These are phyloP conservation scores for Xestia rhomboidea DNA, from an alignment of 2,888 invertebrate species.

Conservation along the genomic window DNA sequence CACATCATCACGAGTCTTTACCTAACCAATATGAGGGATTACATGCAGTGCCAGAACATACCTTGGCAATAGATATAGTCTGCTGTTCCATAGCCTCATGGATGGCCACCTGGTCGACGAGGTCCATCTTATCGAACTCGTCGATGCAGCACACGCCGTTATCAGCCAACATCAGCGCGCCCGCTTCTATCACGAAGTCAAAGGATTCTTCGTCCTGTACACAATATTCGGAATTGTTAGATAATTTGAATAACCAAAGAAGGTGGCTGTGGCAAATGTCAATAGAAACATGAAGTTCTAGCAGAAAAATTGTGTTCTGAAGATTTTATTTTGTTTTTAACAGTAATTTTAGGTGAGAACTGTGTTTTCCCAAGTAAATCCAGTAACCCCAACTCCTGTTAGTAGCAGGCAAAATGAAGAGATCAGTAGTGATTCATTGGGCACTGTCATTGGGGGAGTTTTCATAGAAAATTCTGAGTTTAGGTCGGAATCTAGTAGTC, in stretches of 20 bases:
- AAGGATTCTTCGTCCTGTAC: conserved; percentile 97
- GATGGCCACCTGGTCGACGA: conserved; percentile 99
- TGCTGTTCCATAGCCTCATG: conserved; percentile 99
- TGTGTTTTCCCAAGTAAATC: no score
- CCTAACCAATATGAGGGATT: neutral
- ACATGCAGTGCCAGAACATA: conserved; percentile 67
- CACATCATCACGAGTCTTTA: neutral
- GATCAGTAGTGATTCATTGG: neutral
- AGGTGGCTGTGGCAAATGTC: neutral
- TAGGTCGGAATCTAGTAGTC: no score
- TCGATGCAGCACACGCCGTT: conserved; percentile 99
- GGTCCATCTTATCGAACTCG: conserved; percentile 99
- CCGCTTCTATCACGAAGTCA: conserved; percentile 99
- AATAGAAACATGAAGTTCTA: neutral
- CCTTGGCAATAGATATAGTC: conserved; percentile 99
- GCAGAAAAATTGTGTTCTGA: no score
- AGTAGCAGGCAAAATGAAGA: neutral
- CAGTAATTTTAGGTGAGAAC: neutral
- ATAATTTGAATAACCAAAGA: neutral
- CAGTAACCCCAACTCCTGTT: neutral
- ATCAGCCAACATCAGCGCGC: conserved; percentile 99
- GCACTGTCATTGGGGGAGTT: neutral
- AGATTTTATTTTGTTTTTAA: neutral
- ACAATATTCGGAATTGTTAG: neutral
- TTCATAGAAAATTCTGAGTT: neutral